These are phyloP conservation scores for Hydrotaea diabolus DNA, from an alignment of 2,888 invertebrate species.

Conservation along the genomic window DNA sequence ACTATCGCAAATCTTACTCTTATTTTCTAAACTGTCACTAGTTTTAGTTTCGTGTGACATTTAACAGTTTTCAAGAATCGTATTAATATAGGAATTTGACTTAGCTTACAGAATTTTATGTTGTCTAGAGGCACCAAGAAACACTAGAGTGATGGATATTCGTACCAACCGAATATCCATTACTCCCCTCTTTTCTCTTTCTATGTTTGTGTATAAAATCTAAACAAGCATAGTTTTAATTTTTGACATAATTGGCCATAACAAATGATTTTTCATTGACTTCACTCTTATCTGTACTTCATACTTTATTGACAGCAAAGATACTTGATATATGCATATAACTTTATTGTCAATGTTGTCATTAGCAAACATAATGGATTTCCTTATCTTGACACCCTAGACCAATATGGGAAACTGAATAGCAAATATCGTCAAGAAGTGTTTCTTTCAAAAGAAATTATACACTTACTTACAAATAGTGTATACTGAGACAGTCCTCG, in stretches of 20 bases:
- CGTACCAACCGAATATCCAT: not conserved
- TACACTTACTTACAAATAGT: not conserved
- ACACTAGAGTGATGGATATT: too few species aligned
- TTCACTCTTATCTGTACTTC: slow-evolving; percentile 11
- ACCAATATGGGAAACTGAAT: not conserved
- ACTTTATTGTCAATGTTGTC: not conserved
- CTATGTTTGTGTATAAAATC: not conserved
- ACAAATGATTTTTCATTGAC: slow-evolving; percentile 7
- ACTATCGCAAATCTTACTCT: too few species aligned
- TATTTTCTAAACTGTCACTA: too few species aligned
- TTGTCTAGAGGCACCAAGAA: too few species aligned
- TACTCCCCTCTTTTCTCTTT: not conserved
- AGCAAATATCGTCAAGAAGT: not conserved
- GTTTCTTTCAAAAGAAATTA: not conserved
- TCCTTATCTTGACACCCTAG: not conserved
- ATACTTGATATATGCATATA: not conserved
- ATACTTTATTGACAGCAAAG: slow-evolving; percentile 23
- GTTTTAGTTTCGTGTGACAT: too few species aligned
- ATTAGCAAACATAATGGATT: not conserved
- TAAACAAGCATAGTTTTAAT: not conserved
- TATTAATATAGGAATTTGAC: too few species aligned
- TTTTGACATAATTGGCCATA: slow-evolving; percentile 24
- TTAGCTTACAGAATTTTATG: too few species aligned
- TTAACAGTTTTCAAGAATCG: too few species aligned
- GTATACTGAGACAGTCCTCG: too few species aligned